Conservation (phyloP, 2,113 vertebrate species). For the Cyanoliseus patagonus region DNA sequence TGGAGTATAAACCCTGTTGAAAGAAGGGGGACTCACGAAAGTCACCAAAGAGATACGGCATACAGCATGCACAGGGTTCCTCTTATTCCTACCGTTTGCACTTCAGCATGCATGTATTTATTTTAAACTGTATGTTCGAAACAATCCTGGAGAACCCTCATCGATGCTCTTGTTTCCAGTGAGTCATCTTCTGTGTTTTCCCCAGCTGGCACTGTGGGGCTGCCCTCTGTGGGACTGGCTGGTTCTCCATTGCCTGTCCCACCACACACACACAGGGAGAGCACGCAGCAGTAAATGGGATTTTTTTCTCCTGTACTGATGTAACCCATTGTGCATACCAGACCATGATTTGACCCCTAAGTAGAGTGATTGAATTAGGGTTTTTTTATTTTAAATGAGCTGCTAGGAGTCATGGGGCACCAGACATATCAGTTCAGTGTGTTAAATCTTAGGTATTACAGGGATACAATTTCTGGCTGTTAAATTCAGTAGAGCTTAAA, state of each 20-base stretch:
- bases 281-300: background rate
- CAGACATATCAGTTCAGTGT: background rate
- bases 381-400: background rate
- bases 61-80: background rate
- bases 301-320: background rate
- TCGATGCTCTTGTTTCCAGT: background rate
- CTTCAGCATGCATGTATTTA: background rate
- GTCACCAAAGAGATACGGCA: background rate
- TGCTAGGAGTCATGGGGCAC: background rate
- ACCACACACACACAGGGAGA: background rate
- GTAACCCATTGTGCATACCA: background rate
- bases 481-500: conserved; percentile 1
- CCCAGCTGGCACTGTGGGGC: background rate
- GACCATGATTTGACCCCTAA: background rate
- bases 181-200: background rate
- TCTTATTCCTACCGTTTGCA: background rate
- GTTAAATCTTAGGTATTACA: background rate
- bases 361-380: background rate
- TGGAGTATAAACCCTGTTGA: rapidly evolving
- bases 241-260: background rate
- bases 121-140: background rate
- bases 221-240: background rate
- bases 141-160: background rate
- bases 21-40: background rate
- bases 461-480: background rate